Conservation (phyloP, 92 coral and sea anemone genomes). For the Isaurus tuberculatus region DNA sequence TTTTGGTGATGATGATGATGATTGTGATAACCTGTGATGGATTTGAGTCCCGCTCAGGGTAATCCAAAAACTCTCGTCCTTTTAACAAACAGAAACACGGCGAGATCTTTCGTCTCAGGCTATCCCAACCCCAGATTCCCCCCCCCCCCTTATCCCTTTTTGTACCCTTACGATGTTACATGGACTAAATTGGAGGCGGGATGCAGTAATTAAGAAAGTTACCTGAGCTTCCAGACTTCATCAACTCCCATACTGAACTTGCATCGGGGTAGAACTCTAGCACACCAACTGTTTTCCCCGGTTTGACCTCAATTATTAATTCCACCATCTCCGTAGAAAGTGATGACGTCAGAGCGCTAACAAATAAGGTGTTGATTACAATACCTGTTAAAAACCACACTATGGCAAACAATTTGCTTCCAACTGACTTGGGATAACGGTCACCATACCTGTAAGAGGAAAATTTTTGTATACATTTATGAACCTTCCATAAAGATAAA, state of each 20-base stretch:
- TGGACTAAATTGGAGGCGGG: background rate
- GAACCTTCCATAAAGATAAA: too few species aligned
- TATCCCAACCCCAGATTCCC: too few species aligned
- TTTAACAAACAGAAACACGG: too few species aligned
- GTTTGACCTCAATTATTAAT: background rate
- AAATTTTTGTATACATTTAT: background rate
- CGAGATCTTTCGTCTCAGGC: too few species aligned
- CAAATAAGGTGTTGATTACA: background rate
- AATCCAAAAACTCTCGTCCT: too few species aligned
- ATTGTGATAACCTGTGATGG: too few species aligned
- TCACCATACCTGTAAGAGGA: slow-evolving; percentile 4
- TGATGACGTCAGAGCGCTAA: slow-evolving; percentile 14
- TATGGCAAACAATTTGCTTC: background rate
- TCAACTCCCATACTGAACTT: background rate
- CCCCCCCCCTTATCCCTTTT: too few species aligned
- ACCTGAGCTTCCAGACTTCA: slow-evolving; percentile 9
- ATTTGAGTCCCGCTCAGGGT: too few species aligned
- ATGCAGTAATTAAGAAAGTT: background rate
- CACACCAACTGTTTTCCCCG: slow-evolving; percentile 6
- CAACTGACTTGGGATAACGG: slow-evolving; percentile 2
- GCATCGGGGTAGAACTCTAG: background rate
- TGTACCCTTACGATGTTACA: too few species aligned
- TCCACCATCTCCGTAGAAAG: background rate
- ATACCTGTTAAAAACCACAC: background rate
- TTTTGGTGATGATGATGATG: too few species aligned